phyloP scores from a whole-genome alignment of 2,797 vertebrate species.

The Staurois parvus region DNA sequence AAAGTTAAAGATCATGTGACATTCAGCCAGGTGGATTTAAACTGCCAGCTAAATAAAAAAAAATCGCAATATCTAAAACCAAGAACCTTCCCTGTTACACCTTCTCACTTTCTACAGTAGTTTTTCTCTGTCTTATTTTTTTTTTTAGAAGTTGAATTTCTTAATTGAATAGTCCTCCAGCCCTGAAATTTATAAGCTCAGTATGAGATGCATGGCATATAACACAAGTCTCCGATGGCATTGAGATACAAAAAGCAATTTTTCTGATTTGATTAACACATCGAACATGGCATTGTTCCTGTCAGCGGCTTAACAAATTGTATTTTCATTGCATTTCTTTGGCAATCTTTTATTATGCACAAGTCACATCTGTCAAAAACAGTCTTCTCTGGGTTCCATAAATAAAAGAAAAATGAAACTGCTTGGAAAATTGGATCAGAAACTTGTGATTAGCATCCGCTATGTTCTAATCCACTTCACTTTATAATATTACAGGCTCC shows the following conservation, averaged over 20 bases:
- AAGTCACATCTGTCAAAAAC: slow-evolving; percentile 61
- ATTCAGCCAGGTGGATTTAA: too few relatives aligned
- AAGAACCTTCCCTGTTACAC: not conserved
- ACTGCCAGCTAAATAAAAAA: too few relatives aligned
- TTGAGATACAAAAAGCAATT: slow-evolving; percentile 61
- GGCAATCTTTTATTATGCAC: slow-evolving; percentile 61
- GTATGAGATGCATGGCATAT: slow-evolving; percentile 36
- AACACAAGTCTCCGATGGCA: slow-evolving; percentile 52
- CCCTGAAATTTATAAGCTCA: slow-evolving; percentile 34
- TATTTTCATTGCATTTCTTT: slow-evolving; percentile 62
- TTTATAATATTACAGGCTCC: slow-evolving; percentile 53
- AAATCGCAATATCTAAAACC: not conserved
- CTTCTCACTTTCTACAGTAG: not conserved
- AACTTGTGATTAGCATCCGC: slow-evolving; percentile 58
- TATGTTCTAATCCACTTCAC: slow-evolving; percentile 54
- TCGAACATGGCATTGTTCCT: slow-evolving; percentile 61
- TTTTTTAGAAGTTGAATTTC: slow-evolving; percentile 5
- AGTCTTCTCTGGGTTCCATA: slow-evolving; percentile 53
- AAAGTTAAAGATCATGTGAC: too few relatives aligned
- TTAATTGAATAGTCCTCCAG: slow-evolving; percentile 55
- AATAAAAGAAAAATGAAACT: slow-evolving; percentile 62
- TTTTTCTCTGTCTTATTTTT: not conserved
- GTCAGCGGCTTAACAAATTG: slow-evolving; percentile 59
- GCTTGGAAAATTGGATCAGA: slow-evolving; percentile 57
- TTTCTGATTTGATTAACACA: slow-evolving; percentile 62